phyloP scores from a whole-genome alignment of 2,797 vertebrate species.

The Okamejei kenojei region DNA sequence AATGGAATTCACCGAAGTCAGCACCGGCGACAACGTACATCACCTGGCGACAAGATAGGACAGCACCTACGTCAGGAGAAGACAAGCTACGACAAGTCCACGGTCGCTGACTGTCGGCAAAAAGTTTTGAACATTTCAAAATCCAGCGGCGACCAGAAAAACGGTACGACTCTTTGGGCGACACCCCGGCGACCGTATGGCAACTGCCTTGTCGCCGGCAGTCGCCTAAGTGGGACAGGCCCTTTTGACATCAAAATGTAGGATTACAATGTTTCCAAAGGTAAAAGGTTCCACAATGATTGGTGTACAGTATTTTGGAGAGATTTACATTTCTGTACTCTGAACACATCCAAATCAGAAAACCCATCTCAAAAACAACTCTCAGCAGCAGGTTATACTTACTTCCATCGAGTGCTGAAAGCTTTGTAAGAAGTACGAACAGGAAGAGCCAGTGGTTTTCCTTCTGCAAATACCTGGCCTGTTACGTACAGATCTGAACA shows the following conservation, averaged over 20 bases:
- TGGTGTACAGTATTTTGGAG: not conserved
- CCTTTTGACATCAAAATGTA: not conserved
- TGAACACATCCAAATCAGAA: not conserved
- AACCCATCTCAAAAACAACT: not conserved
- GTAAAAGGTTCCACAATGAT: not conserved
- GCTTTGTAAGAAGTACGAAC: conserved; percentile 96
- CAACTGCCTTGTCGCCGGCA: no score
- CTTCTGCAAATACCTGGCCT: conserved; percentile 95
- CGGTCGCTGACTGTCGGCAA: no score
- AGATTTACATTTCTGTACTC: not conserved
- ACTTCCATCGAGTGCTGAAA: conserved; percentile 98
- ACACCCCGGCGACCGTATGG: no score
- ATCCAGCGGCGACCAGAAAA: no score
- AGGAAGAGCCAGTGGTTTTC: conserved; percentile 87
- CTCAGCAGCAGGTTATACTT: conserved; percentile 53
- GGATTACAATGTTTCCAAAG: not conserved
- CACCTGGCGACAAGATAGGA: no score
- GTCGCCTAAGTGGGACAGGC: no score
- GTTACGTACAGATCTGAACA: conserved; percentile 96
- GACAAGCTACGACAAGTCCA: no score
- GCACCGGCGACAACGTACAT: no score
- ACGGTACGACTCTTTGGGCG: no score
- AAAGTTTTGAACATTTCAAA: no score
- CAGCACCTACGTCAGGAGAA: no score
- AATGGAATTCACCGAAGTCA: no score